Evolutionary conservation across 1,140 invertebrate genomes (phyloP), one percentile per base, ranked within the genome.

Genomic region (Zaprionus capensis): DNA sequence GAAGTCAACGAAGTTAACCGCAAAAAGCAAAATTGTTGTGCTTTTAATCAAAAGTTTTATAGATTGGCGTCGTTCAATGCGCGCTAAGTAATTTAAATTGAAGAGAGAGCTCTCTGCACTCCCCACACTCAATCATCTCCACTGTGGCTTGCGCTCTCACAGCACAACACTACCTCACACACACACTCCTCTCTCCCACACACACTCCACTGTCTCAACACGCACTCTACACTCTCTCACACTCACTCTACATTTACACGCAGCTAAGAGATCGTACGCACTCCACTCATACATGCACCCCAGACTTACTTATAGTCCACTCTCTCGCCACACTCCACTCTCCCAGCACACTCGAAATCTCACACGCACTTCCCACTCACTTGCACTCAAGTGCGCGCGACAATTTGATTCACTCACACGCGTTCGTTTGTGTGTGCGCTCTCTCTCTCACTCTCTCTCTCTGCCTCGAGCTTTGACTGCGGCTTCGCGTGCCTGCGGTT

Each of bases 41-140:
- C 75, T 85, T 85, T 85, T 85, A 81, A 87, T 84, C 78, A 90
- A 90, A 88, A 88, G 73, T 88, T 70, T 81, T 88, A 87, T 87
- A 73, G 84, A 81, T 87, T 87, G 78, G 84, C 82, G 81, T 79
- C 62, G 69, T 70, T 73, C 44, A 78, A 70, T 64, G 77, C 78
- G 51, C 83, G 83, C 84, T 81, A 88, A 90, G 61, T 71, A 84
- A 90, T 88, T 88, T 77, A 73, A 82, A 72, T 57, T 79, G 28
- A 31, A 59, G 24, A 53, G 44, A 64, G 53, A 56, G 44, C 63
- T 59, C 38, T 58, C 53, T 58, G 49, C 49, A 26, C 34, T 15
- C 15, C 17, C n/a, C 14, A 46, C n/a, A 9, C n/a, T 46, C 41
- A n/a, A n/a, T n/a, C n/a, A n/a, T 1, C 41, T 9, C n/a, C 1